These are phyloP conservation scores for Tetragonula carbonaria DNA, from an alignment of 2,888 invertebrate genomes.

Conservation along the genomic window DNA sequence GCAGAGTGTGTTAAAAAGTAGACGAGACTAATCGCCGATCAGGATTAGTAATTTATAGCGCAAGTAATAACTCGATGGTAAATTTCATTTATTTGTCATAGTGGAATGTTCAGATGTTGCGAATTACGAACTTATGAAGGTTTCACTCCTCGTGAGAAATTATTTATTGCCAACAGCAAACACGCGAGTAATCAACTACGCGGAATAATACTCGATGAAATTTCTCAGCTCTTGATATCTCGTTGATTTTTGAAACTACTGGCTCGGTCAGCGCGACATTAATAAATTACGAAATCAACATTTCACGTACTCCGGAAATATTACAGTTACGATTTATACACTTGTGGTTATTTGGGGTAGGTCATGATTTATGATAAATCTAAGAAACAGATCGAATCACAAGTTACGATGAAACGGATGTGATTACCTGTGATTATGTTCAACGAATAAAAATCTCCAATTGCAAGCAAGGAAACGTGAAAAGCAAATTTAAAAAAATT, in stretches of 20 bases:
- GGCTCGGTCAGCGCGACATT: background rate
- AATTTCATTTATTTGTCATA: background rate
- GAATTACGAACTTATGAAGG: background rate
- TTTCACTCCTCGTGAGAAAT: background rate
- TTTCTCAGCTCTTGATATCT: background rate
- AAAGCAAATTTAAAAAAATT: no score
- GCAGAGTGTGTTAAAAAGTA: background rate
- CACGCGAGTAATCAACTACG: slow-evolving; percentile 1
- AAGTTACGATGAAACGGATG: background rate
- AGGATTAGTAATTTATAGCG: background rate
- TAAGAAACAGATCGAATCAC: background rate
- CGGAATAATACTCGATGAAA: background rate
- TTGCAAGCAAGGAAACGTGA: background rate
- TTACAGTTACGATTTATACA: background rate
- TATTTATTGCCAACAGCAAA: background rate
- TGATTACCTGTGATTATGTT: no score
- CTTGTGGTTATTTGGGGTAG: background rate
- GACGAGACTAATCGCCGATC: background rate
- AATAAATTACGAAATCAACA: no score
- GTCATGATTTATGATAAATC: background rate
- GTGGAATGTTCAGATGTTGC: background rate
- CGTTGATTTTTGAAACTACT: background rate
- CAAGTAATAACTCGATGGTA: background rate
- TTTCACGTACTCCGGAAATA: background rate
- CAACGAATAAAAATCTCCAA: no score